Evolutionary conservation across 2,888 invertebrate species (phyloP).

Genomic region (Acanthosepion pharaonis): DNA sequence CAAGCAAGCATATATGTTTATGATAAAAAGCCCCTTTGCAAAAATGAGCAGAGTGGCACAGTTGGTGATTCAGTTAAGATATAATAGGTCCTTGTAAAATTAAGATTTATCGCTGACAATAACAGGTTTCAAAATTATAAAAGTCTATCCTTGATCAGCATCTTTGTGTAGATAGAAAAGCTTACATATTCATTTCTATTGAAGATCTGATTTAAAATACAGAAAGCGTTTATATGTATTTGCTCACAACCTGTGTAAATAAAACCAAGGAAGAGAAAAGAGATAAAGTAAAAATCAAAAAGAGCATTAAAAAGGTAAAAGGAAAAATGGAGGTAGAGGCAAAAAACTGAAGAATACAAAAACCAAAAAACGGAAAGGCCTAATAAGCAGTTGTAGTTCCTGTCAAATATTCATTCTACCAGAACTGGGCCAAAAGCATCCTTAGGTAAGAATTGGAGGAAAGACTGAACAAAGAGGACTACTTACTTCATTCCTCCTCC

Average conservation of each 20-base stretch:
- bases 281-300: not conserved
- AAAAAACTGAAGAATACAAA: not conserved
- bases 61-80: not conserved
- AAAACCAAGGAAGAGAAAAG: not conserved
- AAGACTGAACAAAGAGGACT: not conserved
- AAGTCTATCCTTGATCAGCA: not conserved
- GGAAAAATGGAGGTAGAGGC: not conserved
- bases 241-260: not conserved
- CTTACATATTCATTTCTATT: not conserved
- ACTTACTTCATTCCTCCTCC: not conserved
- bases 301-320: too few species aligned
- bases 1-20: not conserved
- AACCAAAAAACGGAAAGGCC: not conserved
- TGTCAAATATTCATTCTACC: not conserved
- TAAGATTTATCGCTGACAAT: not conserved
- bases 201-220: not conserved
- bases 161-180: not conserved
- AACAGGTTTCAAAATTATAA: not conserved
- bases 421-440: not conserved
- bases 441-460: not conserved
- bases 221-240: not conserved
- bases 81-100: not conserved
- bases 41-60: not conserved
- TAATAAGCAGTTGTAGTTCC: not conserved
- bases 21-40: not conserved